These are phyloP conservation scores for Lepus townsendii DNA, from an alignment of 2,797 vertebrate genomes.

Conservation along the genomic window DNA sequence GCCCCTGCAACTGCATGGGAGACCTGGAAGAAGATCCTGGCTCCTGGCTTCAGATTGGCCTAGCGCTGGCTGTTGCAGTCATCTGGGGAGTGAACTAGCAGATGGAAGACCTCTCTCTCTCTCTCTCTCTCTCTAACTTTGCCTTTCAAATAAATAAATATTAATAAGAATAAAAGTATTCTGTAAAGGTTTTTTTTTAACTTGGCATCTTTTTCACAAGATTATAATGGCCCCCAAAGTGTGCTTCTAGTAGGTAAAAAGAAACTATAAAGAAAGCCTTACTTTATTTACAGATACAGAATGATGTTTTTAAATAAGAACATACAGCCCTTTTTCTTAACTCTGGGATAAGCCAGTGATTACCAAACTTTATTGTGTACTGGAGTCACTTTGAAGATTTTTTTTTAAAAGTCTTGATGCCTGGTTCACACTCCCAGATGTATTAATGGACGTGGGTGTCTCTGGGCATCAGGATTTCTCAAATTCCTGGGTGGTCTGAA, in stretches of 20 bases:
- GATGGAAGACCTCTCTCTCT: no score
- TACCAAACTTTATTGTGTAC: neutral
- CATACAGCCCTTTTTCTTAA: neutral
- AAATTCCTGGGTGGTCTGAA: neutral
- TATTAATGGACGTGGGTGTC: neutral
- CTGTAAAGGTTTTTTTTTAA: neutral
- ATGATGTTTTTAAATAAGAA: neutral
- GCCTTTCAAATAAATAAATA: neutral
- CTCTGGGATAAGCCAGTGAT: neutral
- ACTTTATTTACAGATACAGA: slow-evolving; percentile 10
- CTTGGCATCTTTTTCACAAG: slow-evolving; percentile 26
- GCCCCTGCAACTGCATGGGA: no score
- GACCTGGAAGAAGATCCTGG: no score
- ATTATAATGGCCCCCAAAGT: neutral
- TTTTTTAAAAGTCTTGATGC: neutral
- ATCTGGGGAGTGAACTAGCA: no score
- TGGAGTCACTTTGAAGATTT: neutral
- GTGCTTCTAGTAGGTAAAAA: slow-evolving; percentile 50
- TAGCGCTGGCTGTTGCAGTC: no score
- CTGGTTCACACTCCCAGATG: neutral
- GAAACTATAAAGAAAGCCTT: neutral
- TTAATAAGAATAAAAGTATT: neutral
- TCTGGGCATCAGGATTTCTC: neutral
- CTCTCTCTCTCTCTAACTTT: no score
- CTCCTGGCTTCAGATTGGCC: no score